phyloP scores from a whole-genome alignment of 2,797 vertebrate species.

The Galagoides demidoff region DNA sequence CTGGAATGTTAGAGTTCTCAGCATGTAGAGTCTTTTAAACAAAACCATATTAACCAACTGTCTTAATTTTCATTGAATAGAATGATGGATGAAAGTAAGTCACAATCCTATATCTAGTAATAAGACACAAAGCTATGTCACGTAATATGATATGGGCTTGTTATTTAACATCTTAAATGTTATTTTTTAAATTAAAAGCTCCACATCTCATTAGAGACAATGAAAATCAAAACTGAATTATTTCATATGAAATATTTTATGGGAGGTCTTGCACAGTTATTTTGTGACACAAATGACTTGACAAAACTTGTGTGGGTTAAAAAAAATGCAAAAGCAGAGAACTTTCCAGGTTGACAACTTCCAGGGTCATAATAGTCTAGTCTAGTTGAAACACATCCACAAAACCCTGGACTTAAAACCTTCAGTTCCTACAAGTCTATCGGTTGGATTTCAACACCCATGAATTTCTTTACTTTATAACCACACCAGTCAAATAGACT shows the following conservation, averaged over 20 bases:
- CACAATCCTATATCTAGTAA: not conserved
- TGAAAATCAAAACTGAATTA: conserved; percentile 72
- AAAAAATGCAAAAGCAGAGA: conserved; percentile 83
- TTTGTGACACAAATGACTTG: conserved; percentile 79
- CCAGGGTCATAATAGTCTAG: conserved; percentile 83
- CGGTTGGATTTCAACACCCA: not conserved
- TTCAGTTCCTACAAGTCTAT: conserved; percentile 51
- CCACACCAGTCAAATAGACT: not conserved
- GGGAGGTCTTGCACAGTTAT: conserved; percentile 78
- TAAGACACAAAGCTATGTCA: conserved; percentile 62
- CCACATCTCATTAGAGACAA: conserved; percentile 56
- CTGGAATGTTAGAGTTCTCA: conserved; percentile 67
- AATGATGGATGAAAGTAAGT: conserved; percentile 67
- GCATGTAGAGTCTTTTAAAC: conserved; percentile 65
- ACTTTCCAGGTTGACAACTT: conserved; percentile 87
- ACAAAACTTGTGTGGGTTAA: conserved; percentile 82
- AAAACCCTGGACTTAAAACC: conserved; percentile 3
- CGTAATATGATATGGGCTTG: conserved; percentile 49
- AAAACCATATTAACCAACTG: conserved; percentile 60
- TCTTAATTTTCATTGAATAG: conserved; percentile 72
- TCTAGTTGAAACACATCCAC: conserved; percentile 72
- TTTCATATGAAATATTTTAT: conserved; percentile 61
- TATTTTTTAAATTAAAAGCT: conserved; percentile 74
- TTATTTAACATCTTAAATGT: conserved; percentile 70
- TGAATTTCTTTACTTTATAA: not conserved